Evolutionary conservation across 2,888 invertebrate species (phyloP).

Genomic region (Sminthurinus aureus): DNA sequence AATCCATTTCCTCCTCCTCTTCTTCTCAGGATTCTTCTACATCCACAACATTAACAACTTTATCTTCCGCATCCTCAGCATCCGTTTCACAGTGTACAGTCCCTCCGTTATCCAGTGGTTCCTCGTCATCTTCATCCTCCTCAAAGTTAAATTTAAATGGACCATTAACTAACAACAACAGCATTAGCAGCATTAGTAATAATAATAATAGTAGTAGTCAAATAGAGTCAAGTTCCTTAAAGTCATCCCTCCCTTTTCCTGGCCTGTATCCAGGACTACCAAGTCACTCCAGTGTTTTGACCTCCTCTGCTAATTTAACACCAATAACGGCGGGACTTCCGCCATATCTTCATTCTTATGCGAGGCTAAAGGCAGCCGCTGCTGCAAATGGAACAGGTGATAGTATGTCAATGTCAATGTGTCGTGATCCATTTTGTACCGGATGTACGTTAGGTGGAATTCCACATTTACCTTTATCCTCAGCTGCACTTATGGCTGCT

Average conservation of each 20-base stretch:
- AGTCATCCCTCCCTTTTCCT: constrained; percentile 42
- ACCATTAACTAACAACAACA: constrained; percentile 20
- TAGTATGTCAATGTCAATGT: constrained; percentile 64
- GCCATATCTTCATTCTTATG: constrained; percentile 58
- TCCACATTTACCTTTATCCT: constrained; percentile 63
- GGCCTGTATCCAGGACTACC: constrained; percentile 48
- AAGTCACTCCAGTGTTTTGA: constrained; percentile 27
- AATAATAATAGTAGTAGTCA: not conserved
- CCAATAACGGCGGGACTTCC: constrained; percentile 49
- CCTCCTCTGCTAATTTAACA: constrained; percentile 2
- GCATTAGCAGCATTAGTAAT: too few species aligned
- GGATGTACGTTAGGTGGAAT: constrained; percentile 79
- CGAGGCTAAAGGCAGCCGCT: constrained; percentile 57
- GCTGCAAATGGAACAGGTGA: constrained; percentile 25
- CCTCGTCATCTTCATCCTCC: constrained; percentile 36
- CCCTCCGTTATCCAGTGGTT: constrained; percentile 13
- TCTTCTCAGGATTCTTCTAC: constrained; percentile 35
- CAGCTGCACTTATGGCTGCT: constrained; percentile 60
- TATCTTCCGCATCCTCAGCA: constrained; percentile 34
- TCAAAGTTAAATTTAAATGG: constrained; percentile 52
- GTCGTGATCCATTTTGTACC: constrained; percentile 91
- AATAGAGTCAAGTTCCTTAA: constrained; percentile 38
- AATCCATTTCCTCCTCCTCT: constrained; percentile 41
- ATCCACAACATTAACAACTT: constrained; percentile 43
- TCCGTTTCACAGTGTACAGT: constrained; percentile 26